Evolutionary conservation across 2,797 vertebrate species (phyloP).

Genomic region (Peromyscus aztecus): DNA sequence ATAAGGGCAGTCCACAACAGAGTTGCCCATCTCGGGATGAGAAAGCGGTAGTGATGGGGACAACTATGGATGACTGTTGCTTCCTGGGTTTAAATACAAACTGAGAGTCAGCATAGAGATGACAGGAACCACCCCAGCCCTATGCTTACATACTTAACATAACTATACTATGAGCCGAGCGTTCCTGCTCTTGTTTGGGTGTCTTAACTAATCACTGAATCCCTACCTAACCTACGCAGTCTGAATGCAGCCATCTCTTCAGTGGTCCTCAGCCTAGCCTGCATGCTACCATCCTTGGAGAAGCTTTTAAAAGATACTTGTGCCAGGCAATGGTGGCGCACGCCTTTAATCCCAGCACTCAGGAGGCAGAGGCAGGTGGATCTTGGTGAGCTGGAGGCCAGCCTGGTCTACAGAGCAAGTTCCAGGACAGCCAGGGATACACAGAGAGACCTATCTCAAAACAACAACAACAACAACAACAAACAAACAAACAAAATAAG

Average conservation of each 20-base stretch:
- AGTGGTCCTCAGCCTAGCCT: neutral
- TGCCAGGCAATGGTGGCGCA: neutral
- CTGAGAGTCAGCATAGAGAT: slow-evolving; percentile 5
- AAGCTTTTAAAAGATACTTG: neutral
- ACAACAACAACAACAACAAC: no score
- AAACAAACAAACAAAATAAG: neutral
- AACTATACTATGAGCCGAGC: neutral
- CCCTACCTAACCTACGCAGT: neutral
- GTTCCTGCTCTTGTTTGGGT: neutral
- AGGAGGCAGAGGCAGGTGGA: neutral
- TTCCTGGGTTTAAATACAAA: slow-evolving; percentile 43
- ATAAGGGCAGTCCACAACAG: neutral
- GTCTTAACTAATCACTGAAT: slow-evolving; percentile 16
- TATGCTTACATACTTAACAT: neutral
- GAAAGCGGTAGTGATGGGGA: neutral
- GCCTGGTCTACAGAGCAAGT: neutral
- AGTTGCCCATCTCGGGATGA: neutral
- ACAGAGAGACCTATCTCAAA: neutral
- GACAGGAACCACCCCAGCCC: neutral
- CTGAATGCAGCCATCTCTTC: neutral
- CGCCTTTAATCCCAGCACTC: neutral
- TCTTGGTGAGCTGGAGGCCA: neutral
- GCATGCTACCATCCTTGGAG: neutral
- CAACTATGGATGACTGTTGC: neutral
- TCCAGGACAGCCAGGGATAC: neutral